Evolutionary conservation across 2,797 vertebrate genomes (phyloP).

Genomic region (Tympanoctomys barrerae): DNA sequence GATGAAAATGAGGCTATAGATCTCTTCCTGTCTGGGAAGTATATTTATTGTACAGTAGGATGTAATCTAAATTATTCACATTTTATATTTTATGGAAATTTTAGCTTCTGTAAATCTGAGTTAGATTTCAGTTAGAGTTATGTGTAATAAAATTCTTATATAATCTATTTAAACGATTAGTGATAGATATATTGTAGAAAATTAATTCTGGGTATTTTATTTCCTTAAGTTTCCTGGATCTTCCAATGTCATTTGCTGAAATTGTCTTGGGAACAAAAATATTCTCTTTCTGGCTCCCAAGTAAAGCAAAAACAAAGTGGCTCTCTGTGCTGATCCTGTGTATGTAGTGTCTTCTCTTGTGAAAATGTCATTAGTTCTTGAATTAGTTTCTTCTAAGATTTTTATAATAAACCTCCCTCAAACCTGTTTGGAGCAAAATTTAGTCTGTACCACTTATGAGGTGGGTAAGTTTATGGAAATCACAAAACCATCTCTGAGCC

Average conservation of each 20-base stretch:
- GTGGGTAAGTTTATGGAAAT: constrained; percentile 17
- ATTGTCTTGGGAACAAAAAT: constrained; percentile 53
- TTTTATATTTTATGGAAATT: constrained; percentile 83
- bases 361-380: background rate
- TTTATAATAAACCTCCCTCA: constrained; percentile 3
- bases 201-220: constrained; percentile 76
- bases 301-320: background rate
- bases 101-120: constrained; percentile 82
- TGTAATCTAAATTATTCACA: constrained; percentile 77
- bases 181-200: constrained; percentile 70
- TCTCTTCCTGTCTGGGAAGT: constrained; percentile 74
- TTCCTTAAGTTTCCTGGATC: constrained; percentile 60
- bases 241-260: constrained; percentile 73
- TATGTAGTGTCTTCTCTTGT: background rate
- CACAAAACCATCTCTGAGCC: background rate
- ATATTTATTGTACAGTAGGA: constrained; percentile 78
- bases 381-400: constrained; percentile 23
- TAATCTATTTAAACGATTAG: constrained; percentile 81
- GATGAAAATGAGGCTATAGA: constrained; percentile 80
- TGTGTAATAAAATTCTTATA: constrained; percentile 79
- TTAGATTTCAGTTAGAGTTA: constrained; percentile 79
- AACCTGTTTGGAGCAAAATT: background rate
- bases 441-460: background rate
- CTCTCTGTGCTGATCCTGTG: background rate
- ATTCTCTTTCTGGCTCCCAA: constrained; percentile 22